Conservation (phyloP, 1,140 invertebrate species). For the Myzus persicae region DNA sequence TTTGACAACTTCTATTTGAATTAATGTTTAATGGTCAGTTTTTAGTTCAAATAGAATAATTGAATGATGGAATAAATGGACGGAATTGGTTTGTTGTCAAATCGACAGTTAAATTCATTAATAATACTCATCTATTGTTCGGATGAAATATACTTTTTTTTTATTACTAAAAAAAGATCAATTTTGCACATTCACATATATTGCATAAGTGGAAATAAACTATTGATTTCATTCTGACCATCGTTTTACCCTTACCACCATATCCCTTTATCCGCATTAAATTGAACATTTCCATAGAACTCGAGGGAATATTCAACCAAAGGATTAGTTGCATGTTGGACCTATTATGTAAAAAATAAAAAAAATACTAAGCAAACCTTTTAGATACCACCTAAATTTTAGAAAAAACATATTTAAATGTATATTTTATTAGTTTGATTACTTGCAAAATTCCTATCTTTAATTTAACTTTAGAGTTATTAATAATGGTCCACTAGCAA, state of each 20-base stretch:
- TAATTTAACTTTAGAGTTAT: background rate
- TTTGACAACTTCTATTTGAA: constrained; percentile 1
- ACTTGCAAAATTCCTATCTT: background rate
- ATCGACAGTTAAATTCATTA: constrained; percentile 30
- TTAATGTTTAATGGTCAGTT: constrained; percentile 7
- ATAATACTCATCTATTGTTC: constrained; percentile 26
- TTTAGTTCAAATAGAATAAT: background rate
- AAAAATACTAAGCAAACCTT: background rate
- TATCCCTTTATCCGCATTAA: background rate
- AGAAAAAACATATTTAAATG: background rate
- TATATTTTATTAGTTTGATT: background rate
- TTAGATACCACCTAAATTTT: background rate
- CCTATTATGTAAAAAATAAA: background rate
- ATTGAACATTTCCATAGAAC: background rate
- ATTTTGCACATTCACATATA: background rate
- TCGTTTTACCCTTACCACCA: background rate
- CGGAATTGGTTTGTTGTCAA: background rate
- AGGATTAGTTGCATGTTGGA: constrained; percentile 6
- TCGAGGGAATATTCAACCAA: background rate
- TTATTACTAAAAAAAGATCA: background rate
- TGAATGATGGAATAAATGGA: background rate
- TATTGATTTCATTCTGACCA: constrained; percentile 13
- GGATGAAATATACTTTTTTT: background rate
- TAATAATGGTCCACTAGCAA: background rate
- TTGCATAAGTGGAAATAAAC: background rate